Evolutionary conservation across 2,113 vertebrate genomes (phyloP).

Genomic region (Pelmatolapia mariae): DNA sequence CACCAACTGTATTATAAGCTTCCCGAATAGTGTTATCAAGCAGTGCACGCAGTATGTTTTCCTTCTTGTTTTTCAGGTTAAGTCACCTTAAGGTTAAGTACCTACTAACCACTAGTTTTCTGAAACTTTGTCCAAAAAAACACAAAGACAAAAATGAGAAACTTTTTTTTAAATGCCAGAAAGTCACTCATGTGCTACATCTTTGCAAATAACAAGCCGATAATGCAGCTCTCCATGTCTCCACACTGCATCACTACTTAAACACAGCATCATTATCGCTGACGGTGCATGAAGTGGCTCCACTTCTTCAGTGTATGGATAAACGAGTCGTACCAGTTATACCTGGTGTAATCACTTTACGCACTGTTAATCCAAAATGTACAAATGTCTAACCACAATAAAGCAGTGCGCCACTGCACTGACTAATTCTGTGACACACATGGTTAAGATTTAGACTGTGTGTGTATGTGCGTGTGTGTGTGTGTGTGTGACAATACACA

Average conservation of each 20-base stretch:
- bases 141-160: neutral
- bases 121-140: neutral
- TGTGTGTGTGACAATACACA: neutral
- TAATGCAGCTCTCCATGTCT: neutral
- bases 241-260: neutral
- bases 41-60: neutral
- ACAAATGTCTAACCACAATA: neutral
- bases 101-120: neutral
- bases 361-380: neutral
- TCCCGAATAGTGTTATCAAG: neutral
- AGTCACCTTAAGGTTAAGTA: neutral
- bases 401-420: neutral
- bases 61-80: neutral
- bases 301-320: neutral
- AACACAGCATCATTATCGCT: neutral
- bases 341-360: neutral
- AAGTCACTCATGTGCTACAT: neutral
- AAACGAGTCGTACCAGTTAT: slow-evolving; percentile 2
- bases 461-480: no score
- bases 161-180: neutral
- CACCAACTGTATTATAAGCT: neutral
- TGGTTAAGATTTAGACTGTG: neutral
- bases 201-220: neutral
- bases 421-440: neutral
- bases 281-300: neutral